Base-by-base conservation (phyloP, 2,113 vertebrate species). In the Marmota flaviventris region DNA sequence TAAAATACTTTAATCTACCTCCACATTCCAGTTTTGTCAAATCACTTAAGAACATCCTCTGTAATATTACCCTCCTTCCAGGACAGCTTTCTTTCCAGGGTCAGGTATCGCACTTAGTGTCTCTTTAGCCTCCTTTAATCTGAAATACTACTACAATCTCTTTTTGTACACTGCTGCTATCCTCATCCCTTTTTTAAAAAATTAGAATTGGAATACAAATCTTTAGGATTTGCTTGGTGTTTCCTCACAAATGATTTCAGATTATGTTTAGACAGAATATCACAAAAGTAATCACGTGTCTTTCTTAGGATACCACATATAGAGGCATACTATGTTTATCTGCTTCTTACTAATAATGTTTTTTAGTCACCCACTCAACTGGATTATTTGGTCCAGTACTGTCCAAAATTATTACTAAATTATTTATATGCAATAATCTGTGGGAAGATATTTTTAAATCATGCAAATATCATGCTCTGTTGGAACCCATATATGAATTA, bases 341-440 rank as follows among this genome's bases (percentile, higher is more conserved):
- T 65, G 24, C 10, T 77, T 85, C 42, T 79, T 32, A 84, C 17
- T 90, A 39, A 48, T 93, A 37, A 72, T 78, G n/a, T 14, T 78
- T 63, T 92, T 56, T 92, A 63, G 83, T 78, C 18, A 94, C 32
- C 29, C 24, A 72, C 29, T 69, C 70, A 72, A 72, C 53, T 25
- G 56, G 45, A 91, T 83, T 79, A 79, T 53, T 53, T 53, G 51
- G 51, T 14, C 13, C 51, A 53, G 16, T 16, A 53, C 51, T 53
- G 3, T 39, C 82, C 32, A 83, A 88, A 84, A 53, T 70, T 83
- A 69, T 76, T 91, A 67, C 56, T 88, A 72, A 69, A 63, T 83
- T 22, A 56, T 88, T 96, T 53, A 61, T 61, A 61, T 76, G 29
- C 27, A 92, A 94, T 91, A 87, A 70, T 85, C 63, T 92, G n/a